Percentiles rank a stretch among this genome's conserved stretches.
These are phyloP conservation scores for Thymelicus sylvestris DNA, from an alignment of 2,888 invertebrate genomes.

Conservation along the genomic window DNA sequence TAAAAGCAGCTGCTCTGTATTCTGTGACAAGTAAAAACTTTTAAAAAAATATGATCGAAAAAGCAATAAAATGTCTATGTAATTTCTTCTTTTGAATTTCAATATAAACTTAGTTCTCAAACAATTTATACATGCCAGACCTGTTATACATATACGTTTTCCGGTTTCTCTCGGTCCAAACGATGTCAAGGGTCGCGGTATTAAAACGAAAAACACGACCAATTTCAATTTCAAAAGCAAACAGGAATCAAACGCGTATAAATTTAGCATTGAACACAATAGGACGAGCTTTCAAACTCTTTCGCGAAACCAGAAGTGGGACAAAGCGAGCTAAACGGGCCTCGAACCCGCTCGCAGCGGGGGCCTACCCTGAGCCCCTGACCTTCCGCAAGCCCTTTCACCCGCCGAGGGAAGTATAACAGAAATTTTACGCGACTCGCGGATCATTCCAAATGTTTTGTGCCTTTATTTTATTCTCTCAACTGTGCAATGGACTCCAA, in stretches of 20 bases:
- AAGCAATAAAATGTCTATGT: no score
- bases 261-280: slow-evolving; percentile 8
- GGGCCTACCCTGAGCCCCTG: slow-evolving; percentile 42
- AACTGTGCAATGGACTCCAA: no score
- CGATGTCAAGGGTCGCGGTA: not conserved
- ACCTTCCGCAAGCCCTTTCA: slow-evolving; percentile 50
- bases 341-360: slow-evolving; percentile 34
- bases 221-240: not conserved
- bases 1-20: no score
- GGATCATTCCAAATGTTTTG: no score
- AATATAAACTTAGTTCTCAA: no score
- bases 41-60: no score
- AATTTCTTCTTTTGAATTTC: no score
- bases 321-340: slow-evolving; percentile 6
- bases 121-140: not conserved
- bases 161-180: not conserved
- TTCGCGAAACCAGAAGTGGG: slow-evolving; percentile 9
- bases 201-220: not conserved
- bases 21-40: no score
- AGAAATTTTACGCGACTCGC: slow-evolving; percentile 30
- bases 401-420: slow-evolving; percentile 40
- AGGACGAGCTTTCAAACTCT: slow-evolving; percentile 20
- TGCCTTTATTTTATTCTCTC: no score
- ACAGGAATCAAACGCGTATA: slow-evolving; percentile 5
- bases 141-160: not conserved